Base-by-base conservation (phyloP, 2,113 vertebrate species). In the Prionailurus viverrinus region DNA sequence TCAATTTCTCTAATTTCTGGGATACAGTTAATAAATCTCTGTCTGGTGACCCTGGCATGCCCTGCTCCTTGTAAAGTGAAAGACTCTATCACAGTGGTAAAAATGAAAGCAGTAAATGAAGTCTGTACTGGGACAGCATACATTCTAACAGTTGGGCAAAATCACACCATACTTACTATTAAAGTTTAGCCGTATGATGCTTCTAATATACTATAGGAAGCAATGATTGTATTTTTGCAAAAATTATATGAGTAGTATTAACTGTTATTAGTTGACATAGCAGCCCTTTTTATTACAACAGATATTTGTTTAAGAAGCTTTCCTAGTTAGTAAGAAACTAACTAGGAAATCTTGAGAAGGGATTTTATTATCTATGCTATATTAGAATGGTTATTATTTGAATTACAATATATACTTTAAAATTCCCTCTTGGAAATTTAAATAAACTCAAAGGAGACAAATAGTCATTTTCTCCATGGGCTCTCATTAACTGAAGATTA, bases 341-440 rank as follows among this genome's bases (percentile, higher is more conserved):
- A 53, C 33, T 61, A 68, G n/a, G 15, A 53, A 41, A 90, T 94
- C 16, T 94, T 27, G 29, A 61, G 51, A 73, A 84, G 12, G 19
- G 29, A 80, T 85, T 93, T 93, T 78, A 76, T 66, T 48, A 61
- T 51, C 25, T 39, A 39, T n/a, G 58, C 58, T 41, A 83, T 39
- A 41, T 29, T 79, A 71, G 10, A 80, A 90, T 84, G 23, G 71
- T 58, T 85, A 66, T 66, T 69, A 41, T 53, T 71, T 13, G 0
- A 45, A 65, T 68, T 41, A 73, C 71, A 94, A 83, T 36, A 71
- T 29, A 36, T 63, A 53, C 58, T 94, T 71, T 19, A 81, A 69
- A 89, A 93, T 51, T 80, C 2, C 93, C 71, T 63, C 33, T 94
- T 65, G 15, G 53, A 31, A 45, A 80, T 96, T 79, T 90, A 53